Percentiles rank a stretch among this genome's conserved stretches.
phyloP scores from a whole-genome alignment of 2,888 invertebrate genomes.

The Drosophila leonis region DNA sequence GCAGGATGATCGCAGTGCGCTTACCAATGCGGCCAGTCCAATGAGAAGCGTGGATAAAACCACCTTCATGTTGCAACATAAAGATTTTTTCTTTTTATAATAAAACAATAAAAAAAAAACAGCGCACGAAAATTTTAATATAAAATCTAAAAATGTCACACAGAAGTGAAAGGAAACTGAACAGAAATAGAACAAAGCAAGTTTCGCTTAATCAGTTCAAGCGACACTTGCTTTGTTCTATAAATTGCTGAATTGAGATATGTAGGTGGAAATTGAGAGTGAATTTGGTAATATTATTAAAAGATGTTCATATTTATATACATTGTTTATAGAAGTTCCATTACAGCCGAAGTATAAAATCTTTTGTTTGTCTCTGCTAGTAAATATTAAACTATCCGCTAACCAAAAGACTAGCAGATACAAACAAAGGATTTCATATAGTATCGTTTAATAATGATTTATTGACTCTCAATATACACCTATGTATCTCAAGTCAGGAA shows the following conservation, averaged over 20 bases:
- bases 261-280: background rate
- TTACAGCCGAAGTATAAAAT: too few species aligned
- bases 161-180: background rate
- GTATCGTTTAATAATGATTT: too few species aligned
- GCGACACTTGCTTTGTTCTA: background rate
- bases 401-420: too few species aligned
- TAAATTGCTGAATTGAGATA: background rate
- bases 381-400: too few species aligned
- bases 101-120: background rate
- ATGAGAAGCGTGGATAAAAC: background rate
- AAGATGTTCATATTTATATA: too few species aligned
- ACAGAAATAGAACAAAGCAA: background rate
- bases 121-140: background rate
- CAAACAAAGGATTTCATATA: too few species aligned
- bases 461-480: background rate
- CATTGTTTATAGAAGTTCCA: too few species aligned
- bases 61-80: conserved; percentile 17
- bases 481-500: background rate
- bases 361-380: too few species aligned
- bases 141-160: background rate
- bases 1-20: background rate
- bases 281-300: background rate
- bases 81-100: conserved; percentile 1
- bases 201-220: too few species aligned
- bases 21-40: conserved; percentile 29